These are phyloP conservation scores for Crioceris asparagi DNA, from an alignment of 2,888 invertebrate species.

Conservation along the genomic window DNA sequence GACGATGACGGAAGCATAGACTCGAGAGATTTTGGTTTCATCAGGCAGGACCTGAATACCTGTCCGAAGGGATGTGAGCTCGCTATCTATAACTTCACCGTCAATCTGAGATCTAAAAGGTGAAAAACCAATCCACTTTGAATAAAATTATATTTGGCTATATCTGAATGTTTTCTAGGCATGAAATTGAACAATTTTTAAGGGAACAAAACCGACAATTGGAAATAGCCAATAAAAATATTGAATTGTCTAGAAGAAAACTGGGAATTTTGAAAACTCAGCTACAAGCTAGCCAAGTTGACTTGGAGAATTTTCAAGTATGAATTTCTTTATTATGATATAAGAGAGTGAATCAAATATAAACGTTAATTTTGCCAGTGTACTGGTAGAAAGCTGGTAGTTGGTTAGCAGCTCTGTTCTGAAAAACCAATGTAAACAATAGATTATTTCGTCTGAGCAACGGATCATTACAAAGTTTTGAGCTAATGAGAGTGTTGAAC, in stretches of 20 bases:
- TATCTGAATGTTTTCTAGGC: constrained; percentile 26
- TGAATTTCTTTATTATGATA: no score
- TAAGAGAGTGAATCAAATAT: no score
- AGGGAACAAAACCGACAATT: constrained; percentile 46
- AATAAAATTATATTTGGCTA: background rate
- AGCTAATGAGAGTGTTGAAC: no score
- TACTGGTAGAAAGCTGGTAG: no score
- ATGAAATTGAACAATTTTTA: constrained; percentile 48
- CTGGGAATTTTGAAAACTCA: constrained; percentile 45
- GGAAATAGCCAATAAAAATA: constrained; percentile 47
- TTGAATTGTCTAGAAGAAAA: constrained; percentile 47
- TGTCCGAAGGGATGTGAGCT: constrained; percentile 64
- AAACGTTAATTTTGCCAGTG: no score
- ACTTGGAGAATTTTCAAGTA: constrained; percentile 56
- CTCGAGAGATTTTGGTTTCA: constrained; percentile 54
- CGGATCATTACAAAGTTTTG: no score
- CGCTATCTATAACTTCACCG: constrained; percentile 55
- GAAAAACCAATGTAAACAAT: no score
- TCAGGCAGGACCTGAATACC: constrained; percentile 57
- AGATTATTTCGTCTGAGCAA: no score
- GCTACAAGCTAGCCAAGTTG: constrained; percentile 46
- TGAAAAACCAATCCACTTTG: constrained; percentile 21
- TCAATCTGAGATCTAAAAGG: constrained; percentile 50
- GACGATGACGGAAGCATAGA: constrained; percentile 51
- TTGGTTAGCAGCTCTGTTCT: no score